Conservation (phyloP, 92 coral and sea anemone species). For the Bergia puertoricense region DNA sequence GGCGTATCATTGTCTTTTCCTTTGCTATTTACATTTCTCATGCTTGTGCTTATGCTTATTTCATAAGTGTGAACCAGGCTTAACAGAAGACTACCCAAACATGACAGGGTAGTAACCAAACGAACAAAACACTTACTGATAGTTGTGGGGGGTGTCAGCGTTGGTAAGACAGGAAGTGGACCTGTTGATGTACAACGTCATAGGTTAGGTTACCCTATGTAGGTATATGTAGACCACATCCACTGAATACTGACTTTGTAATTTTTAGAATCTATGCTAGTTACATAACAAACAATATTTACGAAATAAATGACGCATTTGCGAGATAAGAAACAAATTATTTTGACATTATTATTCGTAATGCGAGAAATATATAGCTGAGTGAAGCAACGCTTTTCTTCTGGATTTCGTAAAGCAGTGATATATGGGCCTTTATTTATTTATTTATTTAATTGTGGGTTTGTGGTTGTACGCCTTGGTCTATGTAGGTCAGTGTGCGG, state of each 20-base stretch:
- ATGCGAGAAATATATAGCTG: background rate
- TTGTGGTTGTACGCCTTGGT: background rate
- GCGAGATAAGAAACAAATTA: no score
- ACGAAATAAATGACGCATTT: no score
- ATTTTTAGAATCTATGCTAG: no score
- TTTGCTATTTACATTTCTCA: no score
- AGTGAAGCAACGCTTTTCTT: background rate
- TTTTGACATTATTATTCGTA: no score
- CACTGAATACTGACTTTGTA: background rate
- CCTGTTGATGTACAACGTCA: background rate
- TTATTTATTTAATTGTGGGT: background rate
- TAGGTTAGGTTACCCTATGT: no score
- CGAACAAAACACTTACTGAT: slow-evolving; percentile 11
- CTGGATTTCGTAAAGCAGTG: background rate
- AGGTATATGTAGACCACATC: background rate
- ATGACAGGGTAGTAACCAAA: background rate
- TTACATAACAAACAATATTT: no score
- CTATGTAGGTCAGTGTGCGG: background rate
- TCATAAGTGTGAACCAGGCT: no score
- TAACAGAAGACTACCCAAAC: background rate
- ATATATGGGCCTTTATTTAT: background rate
- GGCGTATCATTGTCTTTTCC: no score
- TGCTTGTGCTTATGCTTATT: no score
- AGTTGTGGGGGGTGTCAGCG: slow-evolving; percentile 26
- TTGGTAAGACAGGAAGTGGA: slow-evolving; percentile 35